Evolutionary conservation across 2,797 vertebrate genomes (phyloP).

Genomic region (Sparus aurata): DNA sequence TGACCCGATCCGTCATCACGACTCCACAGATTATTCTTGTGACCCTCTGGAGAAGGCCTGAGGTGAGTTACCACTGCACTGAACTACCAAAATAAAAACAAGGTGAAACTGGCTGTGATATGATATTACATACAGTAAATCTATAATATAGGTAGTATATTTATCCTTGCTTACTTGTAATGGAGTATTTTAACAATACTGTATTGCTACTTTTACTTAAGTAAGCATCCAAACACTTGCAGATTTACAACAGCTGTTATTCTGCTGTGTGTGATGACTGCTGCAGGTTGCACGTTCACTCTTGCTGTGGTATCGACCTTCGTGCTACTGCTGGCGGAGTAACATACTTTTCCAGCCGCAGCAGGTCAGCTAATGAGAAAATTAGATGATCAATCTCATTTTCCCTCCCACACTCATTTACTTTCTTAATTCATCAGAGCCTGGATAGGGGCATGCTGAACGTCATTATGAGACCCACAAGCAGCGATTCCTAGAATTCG

Average conservation of each 20-base stretch:
- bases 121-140: too few relatives aligned
- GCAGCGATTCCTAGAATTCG: constrained; percentile 1
- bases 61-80: background rate
- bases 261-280: background rate
- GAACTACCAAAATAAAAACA: background rate
- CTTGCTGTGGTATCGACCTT: constrained; percentile 26
- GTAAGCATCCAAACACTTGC: background rate
- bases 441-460: background rate
- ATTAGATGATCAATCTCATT: constrained; percentile 57
- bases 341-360: constrained; percentile 31
- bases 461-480: constrained; percentile 1
- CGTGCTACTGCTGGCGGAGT: constrained; percentile 21
- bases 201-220: background rate
- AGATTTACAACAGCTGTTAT: background rate
- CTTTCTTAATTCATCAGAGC: constrained; percentile 37
- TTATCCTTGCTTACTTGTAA: background rate
- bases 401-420: constrained; percentile 38
- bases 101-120: too few relatives aligned
- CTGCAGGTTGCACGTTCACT: constrained; percentile 22
- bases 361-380: constrained; percentile 63
- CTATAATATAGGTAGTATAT: too few relatives aligned
- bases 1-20: too few relatives aligned
- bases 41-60: background rate
- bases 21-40: background rate
- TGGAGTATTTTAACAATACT: background rate